A percentile compares a stretch with the other conserved stretches of the same genome.
Conservation (phyloP, 2,113 vertebrate genomes). For the Etheostoma spectabile region DNA sequence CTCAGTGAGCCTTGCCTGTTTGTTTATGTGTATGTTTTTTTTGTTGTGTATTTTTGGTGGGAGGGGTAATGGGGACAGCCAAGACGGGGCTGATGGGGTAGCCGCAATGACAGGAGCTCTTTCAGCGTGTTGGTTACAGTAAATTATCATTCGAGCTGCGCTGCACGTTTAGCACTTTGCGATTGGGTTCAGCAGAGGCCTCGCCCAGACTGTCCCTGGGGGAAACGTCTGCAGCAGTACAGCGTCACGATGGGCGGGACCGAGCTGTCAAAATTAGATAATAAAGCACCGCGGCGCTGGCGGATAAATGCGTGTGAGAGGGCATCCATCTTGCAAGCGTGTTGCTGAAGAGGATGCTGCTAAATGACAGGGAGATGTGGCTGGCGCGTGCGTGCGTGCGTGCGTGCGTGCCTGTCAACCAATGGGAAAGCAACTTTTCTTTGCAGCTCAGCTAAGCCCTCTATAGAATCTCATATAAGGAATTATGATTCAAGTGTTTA, state of each 20-base stretch:
- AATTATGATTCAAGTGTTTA: conserved; percentile 66
- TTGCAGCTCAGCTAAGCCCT: conserved; percentile 47
- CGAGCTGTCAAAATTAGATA: conserved; percentile 86
- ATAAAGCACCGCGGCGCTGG: conserved; percentile 83
- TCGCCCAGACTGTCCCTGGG: conserved; percentile 82
- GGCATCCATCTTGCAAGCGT: conserved; percentile 85
- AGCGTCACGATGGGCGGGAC: conserved; percentile 80
- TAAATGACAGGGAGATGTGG: conserved; percentile 77
- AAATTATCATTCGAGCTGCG: conserved; percentile 84
- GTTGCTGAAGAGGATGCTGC: conserved; percentile 81
- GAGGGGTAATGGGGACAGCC: conserved; percentile 33
- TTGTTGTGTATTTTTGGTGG: conserved; percentile 29
- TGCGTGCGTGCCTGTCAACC: conserved; percentile 4
- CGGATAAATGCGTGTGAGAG: conserved; percentile 83
- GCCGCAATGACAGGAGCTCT: conserved; percentile 73
- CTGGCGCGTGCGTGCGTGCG: conserved; percentile 35
- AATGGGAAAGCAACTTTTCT: conserved; percentile 65
- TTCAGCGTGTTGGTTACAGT: conserved; percentile 78
- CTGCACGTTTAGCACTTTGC: conserved; percentile 81
- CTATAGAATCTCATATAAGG: conserved; percentile 47
- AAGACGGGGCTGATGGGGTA: conserved; percentile 36
- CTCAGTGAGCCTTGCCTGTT: conserved; percentile 7
- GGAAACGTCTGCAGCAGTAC: conserved; percentile 75
- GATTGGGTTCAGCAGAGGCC: conserved; percentile 85
- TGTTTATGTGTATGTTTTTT: conserved; percentile 27